Percentiles rank a stretch among this genome's conserved stretches.
These are phyloP conservation scores for Mantis religiosa DNA, from an alignment of 2,888 invertebrate species.

Conservation along the genomic window DNA sequence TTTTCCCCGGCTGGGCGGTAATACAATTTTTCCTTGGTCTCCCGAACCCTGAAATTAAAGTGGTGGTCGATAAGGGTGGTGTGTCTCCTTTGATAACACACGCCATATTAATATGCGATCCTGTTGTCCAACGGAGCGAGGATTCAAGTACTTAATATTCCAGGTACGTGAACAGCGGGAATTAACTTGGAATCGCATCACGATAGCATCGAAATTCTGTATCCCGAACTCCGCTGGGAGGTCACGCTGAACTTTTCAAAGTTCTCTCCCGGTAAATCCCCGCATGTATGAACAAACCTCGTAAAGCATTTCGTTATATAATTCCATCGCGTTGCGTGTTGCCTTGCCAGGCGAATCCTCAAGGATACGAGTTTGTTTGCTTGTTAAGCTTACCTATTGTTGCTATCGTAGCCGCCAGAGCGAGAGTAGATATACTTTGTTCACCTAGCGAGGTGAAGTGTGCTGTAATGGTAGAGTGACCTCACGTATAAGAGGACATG, in stretches of 20 bases:
- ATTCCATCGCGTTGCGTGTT: neutral
- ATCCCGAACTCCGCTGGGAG: neutral
- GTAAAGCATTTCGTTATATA: neutral
- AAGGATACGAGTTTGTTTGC: no score
- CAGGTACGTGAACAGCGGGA: neutral
- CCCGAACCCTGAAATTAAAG: neutral
- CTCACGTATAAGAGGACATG: no score
- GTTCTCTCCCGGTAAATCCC: neutral
- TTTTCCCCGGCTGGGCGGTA: neutral
- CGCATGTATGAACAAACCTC: neutral
- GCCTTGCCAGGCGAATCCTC: no score
- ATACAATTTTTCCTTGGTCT: neutral
- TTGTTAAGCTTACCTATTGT: no score
- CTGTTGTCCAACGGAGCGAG: neutral
- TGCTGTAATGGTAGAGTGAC: no score
- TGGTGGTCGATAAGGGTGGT: neutral
- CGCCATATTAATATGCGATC: neutral
- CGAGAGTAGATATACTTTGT: no score
- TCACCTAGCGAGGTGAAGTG: no score
- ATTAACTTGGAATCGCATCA: neutral
- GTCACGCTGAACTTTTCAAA: neutral
- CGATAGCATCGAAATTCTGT: neutral
- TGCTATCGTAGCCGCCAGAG: no score
- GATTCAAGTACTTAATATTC: constrained; percentile 10
- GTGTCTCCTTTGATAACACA: neutral